Base-by-base conservation (phyloP, 2,113 vertebrate species). In the Saiga tatarica region DNA sequence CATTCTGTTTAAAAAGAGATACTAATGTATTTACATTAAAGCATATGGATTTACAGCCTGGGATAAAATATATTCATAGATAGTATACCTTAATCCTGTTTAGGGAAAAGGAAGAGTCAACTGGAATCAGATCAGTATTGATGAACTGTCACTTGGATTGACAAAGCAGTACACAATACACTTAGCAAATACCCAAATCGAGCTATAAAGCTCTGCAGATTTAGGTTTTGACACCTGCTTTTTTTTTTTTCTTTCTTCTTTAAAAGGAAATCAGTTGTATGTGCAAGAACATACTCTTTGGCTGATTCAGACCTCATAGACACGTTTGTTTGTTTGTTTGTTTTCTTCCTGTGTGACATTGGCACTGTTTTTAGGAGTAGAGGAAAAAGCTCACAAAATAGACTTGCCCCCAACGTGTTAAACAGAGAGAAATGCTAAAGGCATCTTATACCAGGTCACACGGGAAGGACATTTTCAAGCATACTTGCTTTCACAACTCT, bases 121-220 rank as follows among this genome's bases (percentile, higher is more conserved):
- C 95, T 89, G 62, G 85, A 94, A 98, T 98, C 98, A 98, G 98
- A 98, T 98, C 98, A 98, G 97, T 98, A 99, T 98, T 98, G 99
- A 99, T 98, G 98, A 98, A 97, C 98, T 98, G 98, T 98, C 98
- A 98, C 95, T 96, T 74, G 84, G 95, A 98, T 98, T 98, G 98
- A 98, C 98, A 98, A 98, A 98, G 97, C 95, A 97, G 97, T 92
- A 94, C 91, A 95, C 16, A 26, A 91, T 97, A 98, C 92, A 90
- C 85, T 99, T 98, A 98, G 95, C 96, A 98, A 98, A 98, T 95
- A 96, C 87, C 96, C 89, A 97, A 97, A 97, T 98, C 55, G 25
- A 97, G 96, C 98, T 98, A 95, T 96, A 98, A 98, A 98, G 59
- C 96, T 93, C 94, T 62, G 71, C 83, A 98, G 98, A 98, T 98